phyloP scores from a whole-genome alignment of 1,140 invertebrate species.

The Babylonia areolata region DNA sequence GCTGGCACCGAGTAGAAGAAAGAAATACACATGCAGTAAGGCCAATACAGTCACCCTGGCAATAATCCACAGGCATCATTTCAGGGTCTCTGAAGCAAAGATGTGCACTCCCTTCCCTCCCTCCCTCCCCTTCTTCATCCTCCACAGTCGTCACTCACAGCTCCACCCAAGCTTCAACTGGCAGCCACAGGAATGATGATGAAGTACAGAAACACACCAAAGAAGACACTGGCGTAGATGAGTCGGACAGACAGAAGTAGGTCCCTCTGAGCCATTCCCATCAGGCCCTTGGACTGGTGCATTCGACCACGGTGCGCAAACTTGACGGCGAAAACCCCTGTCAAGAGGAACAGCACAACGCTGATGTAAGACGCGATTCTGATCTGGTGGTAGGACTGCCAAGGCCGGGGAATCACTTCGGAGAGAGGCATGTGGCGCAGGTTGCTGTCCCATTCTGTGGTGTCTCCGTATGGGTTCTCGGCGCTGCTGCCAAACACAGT shows the following conservation, averaged over 20 bases:
- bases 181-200: slow-evolving; percentile 54
- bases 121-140: too few species aligned
- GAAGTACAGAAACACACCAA: slow-evolving; percentile 57
- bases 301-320: slow-evolving; percentile 62
- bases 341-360: slow-evolving; percentile 56
- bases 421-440: slow-evolving; percentile 62
- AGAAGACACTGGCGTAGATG: slow-evolving; percentile 61
- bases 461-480: slow-evolving; percentile 71
- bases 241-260: slow-evolving; percentile 56
- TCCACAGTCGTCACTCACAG: too few species aligned
- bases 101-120: too few species aligned
- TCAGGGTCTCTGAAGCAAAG: too few species aligned
- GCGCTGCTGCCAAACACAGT: slow-evolving; percentile 52
- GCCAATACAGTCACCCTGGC: too few species aligned
- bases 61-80: too few species aligned
- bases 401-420: slow-evolving; percentile 66
- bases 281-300: slow-evolving; percentile 68
- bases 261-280: slow-evolving; percentile 69
- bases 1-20: too few species aligned
- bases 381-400: slow-evolving; percentile 65
- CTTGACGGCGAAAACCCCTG: slow-evolving; percentile 63
- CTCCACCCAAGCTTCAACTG: too few species aligned
- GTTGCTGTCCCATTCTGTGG: slow-evolving; percentile 64
- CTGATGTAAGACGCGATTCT: slow-evolving; percentile 63
- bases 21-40: too few species aligned